A percentile compares a stretch with the other conserved stretches of the same genome.
These are phyloP conservation scores for Montipora sp. DNA, from an alignment of 64 coral and sea anemone genomes.

Conservation along the genomic window DNA sequence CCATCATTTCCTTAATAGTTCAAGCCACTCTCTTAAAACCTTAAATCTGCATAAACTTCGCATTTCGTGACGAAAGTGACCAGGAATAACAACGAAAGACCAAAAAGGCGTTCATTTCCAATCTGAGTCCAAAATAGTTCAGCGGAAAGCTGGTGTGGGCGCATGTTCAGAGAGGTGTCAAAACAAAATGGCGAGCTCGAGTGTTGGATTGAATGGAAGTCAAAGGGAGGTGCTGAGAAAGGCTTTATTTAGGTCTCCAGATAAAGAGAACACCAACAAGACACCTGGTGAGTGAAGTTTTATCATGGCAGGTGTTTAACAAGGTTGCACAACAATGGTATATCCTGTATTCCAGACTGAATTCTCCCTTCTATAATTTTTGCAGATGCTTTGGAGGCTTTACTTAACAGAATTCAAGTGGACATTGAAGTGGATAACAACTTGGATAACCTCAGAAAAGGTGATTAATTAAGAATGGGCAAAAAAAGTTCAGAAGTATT, in stretches of 20 bases:
- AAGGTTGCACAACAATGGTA: no score
- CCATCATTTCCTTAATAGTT: constrained; percentile 25
- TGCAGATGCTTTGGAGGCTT: constrained; percentile 74
- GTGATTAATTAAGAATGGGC: constrained; percentile 20
- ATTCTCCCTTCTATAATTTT: background rate
- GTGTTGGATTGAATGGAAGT: background rate
- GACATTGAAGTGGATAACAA: constrained; percentile 96
- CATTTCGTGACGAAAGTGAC: no score
- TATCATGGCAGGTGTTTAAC: no score
- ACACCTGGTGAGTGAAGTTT: constrained; percentile 44
- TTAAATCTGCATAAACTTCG: background rate
- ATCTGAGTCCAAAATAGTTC: background rate
- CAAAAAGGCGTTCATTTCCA: no score
- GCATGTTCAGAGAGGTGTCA: constrained; percentile 52
- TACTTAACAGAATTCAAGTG: constrained; percentile 94
- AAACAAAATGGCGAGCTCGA: constrained; percentile 74
- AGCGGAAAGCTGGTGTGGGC: constrained; percentile 18
- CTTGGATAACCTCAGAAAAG: constrained; percentile 74
- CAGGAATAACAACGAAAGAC: no score
- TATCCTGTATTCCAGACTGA: no score
- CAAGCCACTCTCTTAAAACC: background rate
- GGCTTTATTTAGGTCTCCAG: constrained; percentile 85
- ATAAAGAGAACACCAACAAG: constrained; percentile 39
- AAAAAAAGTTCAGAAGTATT: background rate
- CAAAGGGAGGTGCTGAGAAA: constrained; percentile 62